phyloP scores from a whole-genome alignment of 2,797 vertebrate species.

The Distichodus sexfasciatus region DNA sequence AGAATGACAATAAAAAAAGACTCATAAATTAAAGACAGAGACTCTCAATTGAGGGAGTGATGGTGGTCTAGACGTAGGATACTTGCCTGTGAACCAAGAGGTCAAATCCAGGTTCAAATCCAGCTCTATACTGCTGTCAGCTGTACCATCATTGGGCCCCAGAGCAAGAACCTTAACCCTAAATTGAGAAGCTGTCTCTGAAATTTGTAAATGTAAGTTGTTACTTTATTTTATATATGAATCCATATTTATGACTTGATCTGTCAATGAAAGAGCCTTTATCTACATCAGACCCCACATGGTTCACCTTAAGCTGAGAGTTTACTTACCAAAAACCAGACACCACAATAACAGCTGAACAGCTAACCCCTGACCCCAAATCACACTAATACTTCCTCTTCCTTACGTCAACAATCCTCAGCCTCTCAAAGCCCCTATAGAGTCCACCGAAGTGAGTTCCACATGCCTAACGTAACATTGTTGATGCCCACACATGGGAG shows the following conservation, averaged over 20 bases:
- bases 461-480: not conserved
- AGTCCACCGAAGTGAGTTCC: constrained; percentile 16
- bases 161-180: no score
- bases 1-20: no score
- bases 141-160: no score
- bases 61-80: no score
- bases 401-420: constrained; percentile 34
- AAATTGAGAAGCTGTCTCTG: not conserved
- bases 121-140: no score
- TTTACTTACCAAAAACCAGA: constrained; percentile 47
- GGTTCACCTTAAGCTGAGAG: constrained; percentile 36
- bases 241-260: no score
- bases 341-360: constrained; percentile 45
- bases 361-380: constrained; percentile 46
- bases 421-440: constrained; percentile 13
- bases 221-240: no score
- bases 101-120: no score
- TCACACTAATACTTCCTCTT: constrained; percentile 53
- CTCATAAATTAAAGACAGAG: no score
- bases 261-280: not conserved
- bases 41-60: no score
- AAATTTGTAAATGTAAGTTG: not conserved
- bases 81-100: no score
- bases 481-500: constrained; percentile 2
- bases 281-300: constrained; percentile 25